Evolutionary conservation across 2,113 vertebrate genomes (phyloP), one percentile per base, ranked within the genome.

Genomic region (Clarias gariepinus): DNA sequence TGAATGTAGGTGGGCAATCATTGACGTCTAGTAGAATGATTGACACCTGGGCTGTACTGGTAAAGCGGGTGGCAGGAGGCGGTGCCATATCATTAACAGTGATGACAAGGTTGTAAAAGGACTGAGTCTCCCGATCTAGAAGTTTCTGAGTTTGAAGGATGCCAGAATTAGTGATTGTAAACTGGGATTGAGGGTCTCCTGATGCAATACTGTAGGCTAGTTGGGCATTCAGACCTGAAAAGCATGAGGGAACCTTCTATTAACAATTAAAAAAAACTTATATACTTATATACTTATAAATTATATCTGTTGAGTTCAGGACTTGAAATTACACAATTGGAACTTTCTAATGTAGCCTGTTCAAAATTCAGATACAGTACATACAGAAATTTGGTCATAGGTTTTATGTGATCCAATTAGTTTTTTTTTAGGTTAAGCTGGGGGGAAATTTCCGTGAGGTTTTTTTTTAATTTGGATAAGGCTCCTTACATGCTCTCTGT

Each of bases 1-100:
- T 96, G 85, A 99, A 99, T 25, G 88, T 91, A 0, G 98, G 98
- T 0, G 97, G 90, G 86, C 96, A 97, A 90, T 99, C 98, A 0
- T 99, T 99, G 60, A 99, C 96, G 0, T 99, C 98, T 91, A 99
- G 91, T 30, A 99, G 93, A 55, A 99, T 99, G 84, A 99, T 94
- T 0, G 98, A 99, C n/a, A 99, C 96, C 71, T 98, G 98, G 2
- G 97, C 94, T 0, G 96, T 96, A 94, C 97, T 97, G 19, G 97
- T 99, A 92, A 95, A 97, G 86, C 97, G 95, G 85, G 93, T 82
- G 69, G 92, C 90, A 0, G 95, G 96, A 0, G 90, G 89, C 0
- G 88, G 91, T 0, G 98, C 95, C 93, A 97, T 92, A 91, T 99
- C 98, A 0, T 98, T 96, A 16, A 95, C 97, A 1, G 97, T 96